Evolutionary conservation across 1,140 invertebrate genomes (phyloP).

Genomic region (Dryas iulia): DNA sequence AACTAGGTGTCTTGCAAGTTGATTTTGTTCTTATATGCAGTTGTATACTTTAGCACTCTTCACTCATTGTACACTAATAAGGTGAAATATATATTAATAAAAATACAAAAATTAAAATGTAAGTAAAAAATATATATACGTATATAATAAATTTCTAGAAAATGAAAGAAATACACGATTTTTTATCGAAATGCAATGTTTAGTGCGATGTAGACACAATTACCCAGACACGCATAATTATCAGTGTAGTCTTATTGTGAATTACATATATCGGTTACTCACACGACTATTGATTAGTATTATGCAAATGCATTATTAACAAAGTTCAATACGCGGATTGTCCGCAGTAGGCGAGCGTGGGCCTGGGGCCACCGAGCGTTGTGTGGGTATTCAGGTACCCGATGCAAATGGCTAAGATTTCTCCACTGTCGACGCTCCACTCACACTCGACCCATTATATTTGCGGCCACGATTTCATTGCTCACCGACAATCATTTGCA

Average conservation of each 20-base stretch:
- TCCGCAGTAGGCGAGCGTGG: constrained; percentile 30
- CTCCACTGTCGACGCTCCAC: constrained; percentile 42
- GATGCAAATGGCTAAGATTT: constrained; percentile 61
- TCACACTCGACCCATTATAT: constrained; percentile 53
- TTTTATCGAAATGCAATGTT: neutral
- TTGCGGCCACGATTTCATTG: constrained; percentile 57
- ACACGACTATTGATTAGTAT: constrained; percentile 1
- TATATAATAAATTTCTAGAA: no score
- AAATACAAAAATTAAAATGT: no score
- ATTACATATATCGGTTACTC: neutral
- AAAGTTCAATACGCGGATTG: constrained; percentile 38
- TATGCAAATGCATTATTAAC: constrained; percentile 25
- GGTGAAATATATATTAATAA: no score
- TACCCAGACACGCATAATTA: neutral
- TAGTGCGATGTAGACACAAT: neutral
- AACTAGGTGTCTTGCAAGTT: neutral
- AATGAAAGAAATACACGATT: no score
- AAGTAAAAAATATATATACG: no score
- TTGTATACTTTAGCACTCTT: no score
- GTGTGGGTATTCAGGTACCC: constrained; percentile 49
- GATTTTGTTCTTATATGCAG: neutral
- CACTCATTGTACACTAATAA: no score
- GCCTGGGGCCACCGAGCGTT: constrained; percentile 34
- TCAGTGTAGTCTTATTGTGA: neutral
- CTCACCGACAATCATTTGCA: constrained; percentile 54